phyloP scores from a whole-genome alignment of 2,797 vertebrate species.

The Moxostoma hubbsi region DNA sequence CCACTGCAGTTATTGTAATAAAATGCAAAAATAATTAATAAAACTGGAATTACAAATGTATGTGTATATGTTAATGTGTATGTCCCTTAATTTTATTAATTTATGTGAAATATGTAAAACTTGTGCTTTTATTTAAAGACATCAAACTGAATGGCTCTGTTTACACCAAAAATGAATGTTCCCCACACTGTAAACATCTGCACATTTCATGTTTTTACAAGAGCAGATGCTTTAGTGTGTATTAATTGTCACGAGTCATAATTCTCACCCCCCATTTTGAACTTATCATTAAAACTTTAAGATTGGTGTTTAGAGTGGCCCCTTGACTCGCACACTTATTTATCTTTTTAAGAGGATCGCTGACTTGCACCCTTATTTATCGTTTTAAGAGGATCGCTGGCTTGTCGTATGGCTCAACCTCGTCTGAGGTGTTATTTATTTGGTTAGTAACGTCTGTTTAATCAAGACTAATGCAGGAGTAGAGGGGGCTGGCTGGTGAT shows the following conservation, averaged over 20 bases:
- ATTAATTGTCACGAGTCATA: conserved; percentile 67
- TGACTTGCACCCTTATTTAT: conserved; percentile 55
- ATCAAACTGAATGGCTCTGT: conserved; percentile 3
- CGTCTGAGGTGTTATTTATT: conserved; percentile 67
- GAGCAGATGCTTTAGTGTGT: conserved; percentile 72
- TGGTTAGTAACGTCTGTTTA: conserved; percentile 71
- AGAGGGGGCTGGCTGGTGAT: conserved; percentile 69
- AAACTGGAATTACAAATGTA: too few species aligned
- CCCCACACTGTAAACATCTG: conserved; percentile 29
- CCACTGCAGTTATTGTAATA: too few species aligned
- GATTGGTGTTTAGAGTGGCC: conserved; percentile 69
- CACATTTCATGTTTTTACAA: conserved; percentile 44
- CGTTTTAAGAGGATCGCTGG: conserved; percentile 26
- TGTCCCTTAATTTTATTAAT: neutral
- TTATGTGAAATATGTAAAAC: too few species aligned
- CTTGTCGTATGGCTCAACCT: conserved; percentile 46
- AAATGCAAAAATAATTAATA: too few species aligned
- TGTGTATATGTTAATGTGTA: too few species aligned
- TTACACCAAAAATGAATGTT: neutral
- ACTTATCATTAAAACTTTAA: conserved; percentile 72
- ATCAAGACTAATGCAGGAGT: conserved; percentile 74
- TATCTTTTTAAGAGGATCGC: conserved; percentile 44
- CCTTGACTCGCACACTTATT: conserved; percentile 56
- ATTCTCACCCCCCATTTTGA: conserved; percentile 61
- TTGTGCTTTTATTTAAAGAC: conserved; percentile 21